Evolutionary conservation across 2,888 invertebrate genomes (phyloP), one percentile per base, ranked within the genome.

Genomic region (Sarcophaga subvicina): DNA sequence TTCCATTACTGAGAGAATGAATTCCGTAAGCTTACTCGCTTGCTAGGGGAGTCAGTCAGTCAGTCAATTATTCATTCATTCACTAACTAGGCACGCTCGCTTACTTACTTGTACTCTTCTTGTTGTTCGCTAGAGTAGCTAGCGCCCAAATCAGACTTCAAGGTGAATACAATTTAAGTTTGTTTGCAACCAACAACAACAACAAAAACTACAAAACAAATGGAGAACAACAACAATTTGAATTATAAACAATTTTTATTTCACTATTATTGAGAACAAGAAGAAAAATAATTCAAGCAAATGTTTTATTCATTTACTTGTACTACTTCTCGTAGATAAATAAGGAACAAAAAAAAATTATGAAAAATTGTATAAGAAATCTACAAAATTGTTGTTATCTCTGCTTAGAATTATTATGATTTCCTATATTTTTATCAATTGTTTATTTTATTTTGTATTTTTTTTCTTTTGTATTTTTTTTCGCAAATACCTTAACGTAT

Each of bases 91-190:
- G 5, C 5, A 54, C 54, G 54, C 54, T 54, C 17, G 54, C 54
- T 59, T 60, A 37, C 14, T 54, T 4, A 17, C 54, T 59, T 60
- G 27, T 72, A n/a, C 5, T 54, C 14, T 54, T 22, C 22, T 22
- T 22, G 22, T 22, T 14, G 5, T 5, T 54, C 17, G 54, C 17
- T 59, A 59, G 20, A 62, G 27, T 49, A 22, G 79, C 73, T 75
- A 75, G 66, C 80, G 69, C 20, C 80, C 73, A 84, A 87, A 87
- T 84, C 76, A 76, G 75, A 47, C 69, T 76, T 84, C 83, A 84
- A 87, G 87, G 87, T 84, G 81, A 87, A 87, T 67, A 72, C 71
- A 84, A 84, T 87, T 84, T 79, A 84, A 84, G 76, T 87, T 81
- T 62, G 49, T 79, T 87, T 76, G 66, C 80, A 83, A 80, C 71